phyloP scores from a whole-genome alignment of 2,113 vertebrate genomes.

The Megaceryle maxima region DNA sequence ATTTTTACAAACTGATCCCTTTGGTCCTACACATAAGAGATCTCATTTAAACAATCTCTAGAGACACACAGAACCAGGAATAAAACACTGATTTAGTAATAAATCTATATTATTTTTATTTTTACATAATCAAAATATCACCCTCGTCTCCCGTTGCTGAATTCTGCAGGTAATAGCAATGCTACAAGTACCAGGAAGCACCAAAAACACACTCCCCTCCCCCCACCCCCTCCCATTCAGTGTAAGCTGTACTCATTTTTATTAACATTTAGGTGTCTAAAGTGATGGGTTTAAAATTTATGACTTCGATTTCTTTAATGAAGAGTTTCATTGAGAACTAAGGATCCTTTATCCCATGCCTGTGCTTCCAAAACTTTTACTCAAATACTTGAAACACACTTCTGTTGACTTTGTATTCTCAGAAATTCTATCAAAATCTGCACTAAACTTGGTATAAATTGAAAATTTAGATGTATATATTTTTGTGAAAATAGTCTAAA shows the following conservation, averaged over 20 bases:
- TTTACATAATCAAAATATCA: neutral
- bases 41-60: neutral
- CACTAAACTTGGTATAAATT: neutral
- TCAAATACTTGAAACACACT: neutral
- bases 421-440: neutral
- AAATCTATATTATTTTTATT: fast-evolving
- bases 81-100: neutral
- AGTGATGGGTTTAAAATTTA: neutral
- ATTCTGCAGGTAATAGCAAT: neutral
- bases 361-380: neutral
- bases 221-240: neutral
- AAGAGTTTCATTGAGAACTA: neutral
- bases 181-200: neutral
- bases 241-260: fast-evolving
- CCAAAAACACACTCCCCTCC: neutral
- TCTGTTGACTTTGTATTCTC: neutral
- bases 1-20: neutral
- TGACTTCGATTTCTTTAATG: neutral
- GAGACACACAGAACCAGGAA: neutral
- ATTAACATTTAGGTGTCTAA: neutral
- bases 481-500: neutral
- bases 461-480: neutral
- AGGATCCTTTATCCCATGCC: neutral
- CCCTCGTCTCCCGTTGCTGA: neutral
- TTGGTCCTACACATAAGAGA: neutral